Percentiles rank a stretch among this genome's conserved stretches.
Conservation (phyloP, 2,797 vertebrate species). For the Strix occidentalis region DNA sequence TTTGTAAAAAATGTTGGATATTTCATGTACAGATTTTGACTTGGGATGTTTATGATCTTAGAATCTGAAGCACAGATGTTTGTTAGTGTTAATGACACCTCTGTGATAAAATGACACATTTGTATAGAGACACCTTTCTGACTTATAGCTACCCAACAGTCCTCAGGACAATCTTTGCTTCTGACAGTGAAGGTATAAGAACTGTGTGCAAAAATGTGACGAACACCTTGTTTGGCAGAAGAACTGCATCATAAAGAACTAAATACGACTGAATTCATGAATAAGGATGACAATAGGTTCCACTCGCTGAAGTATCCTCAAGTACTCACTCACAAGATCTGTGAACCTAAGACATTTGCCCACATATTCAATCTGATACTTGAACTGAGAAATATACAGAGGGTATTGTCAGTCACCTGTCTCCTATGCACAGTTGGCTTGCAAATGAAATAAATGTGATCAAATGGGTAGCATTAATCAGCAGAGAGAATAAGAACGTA, state of each 20-base stretch:
- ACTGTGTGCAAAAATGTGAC: background rate
- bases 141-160: background rate
- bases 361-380: background rate
- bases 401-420: slow-evolving; percentile 16
- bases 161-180: background rate
- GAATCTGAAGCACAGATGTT: background rate
- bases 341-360: background rate
- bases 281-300: background rate
- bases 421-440: background rate
- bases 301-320: background rate
- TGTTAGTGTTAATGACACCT: background rate
- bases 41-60: background rate
- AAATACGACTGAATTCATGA: background rate
- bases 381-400: background rate
- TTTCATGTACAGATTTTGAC: background rate
- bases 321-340: background rate
- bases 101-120: background rate
- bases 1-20: background rate
- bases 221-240: background rate
- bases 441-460: background rate
- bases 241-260: background rate
- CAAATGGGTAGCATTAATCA: background rate
- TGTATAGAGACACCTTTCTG: background rate
- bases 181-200: background rate
- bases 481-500: background rate